Conservation (phyloP, 2,888 invertebrate species). For the Hirtodrosophila duncani region DNA sequence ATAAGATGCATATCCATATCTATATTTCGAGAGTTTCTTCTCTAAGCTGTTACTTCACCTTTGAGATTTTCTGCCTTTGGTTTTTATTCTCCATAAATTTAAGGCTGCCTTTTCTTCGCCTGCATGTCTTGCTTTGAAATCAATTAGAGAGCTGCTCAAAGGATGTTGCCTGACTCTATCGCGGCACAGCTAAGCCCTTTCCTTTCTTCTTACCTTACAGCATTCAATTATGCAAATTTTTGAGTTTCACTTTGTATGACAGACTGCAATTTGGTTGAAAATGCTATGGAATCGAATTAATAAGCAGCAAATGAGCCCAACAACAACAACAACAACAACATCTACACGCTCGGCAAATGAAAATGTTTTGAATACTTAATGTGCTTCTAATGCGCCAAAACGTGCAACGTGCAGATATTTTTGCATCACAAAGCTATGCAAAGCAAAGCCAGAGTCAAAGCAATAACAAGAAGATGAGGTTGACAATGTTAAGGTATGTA, state of each 20-base stretch:
- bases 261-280: conserved; percentile 57
- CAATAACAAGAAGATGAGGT: conserved; percentile 13
- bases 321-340: neutral
- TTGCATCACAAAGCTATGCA: conserved; percentile 33
- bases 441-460: conserved; percentile 15
- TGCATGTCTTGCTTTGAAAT: too few species aligned
- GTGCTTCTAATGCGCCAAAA: conserved; percentile 56
- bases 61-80: too few species aligned
- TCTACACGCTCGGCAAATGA: conserved; percentile 23
- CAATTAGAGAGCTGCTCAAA: conserved; percentile 39
- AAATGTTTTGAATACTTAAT: conserved; percentile 65
- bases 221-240: conserved; percentile 60
- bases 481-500: conserved; percentile 2
- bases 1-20: too few species aligned
- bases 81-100: too few species aligned
- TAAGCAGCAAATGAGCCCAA: conserved; percentile 29
- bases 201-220: conserved; percentile 6
- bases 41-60: too few species aligned
- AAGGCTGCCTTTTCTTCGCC: too few species aligned
- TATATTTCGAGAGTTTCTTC: too few species aligned
- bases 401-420: conserved; percentile 46
- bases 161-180: too few species aligned
- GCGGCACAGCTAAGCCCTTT: too few species aligned
- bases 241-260: neutral
- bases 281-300: conserved; percentile 66